A percentile compares a stretch with the other conserved stretches of the same genome.
phyloP scores from a whole-genome alignment of 2,113 vertebrate genomes.

The Zosterops borbonicus region DNA sequence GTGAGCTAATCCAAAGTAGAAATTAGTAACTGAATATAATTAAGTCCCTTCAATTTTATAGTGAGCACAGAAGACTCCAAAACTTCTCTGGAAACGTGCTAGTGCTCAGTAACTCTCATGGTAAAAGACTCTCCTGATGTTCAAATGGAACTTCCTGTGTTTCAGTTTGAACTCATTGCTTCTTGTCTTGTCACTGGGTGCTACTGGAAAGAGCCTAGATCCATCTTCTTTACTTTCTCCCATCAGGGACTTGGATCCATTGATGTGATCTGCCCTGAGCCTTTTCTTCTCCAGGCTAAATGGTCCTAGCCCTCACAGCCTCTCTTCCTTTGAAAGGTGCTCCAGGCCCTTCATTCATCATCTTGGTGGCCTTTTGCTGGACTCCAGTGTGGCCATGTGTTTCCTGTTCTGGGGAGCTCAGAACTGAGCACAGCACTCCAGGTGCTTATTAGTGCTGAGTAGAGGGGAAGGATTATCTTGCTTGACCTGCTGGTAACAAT shows the following conservation, averaged over 20 bases:
- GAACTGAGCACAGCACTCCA: not conserved
- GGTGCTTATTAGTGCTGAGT: not conserved
- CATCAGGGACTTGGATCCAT: rapidly evolving
- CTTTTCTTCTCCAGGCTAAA: not conserved
- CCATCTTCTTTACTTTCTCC: not conserved
- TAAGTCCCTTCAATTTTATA: not conserved
- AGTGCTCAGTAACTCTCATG: not conserved
- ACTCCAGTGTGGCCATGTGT: not conserved
- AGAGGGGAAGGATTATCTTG: not conserved
- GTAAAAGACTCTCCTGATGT: not conserved
- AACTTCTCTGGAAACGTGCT: not conserved
- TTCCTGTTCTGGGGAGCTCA: not conserved
- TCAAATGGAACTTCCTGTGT: not conserved
- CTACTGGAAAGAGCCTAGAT: not conserved
- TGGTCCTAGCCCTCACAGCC: not conserved
- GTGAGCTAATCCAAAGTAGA: not conserved
- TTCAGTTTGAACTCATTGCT: not conserved
- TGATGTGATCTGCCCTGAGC: not conserved
- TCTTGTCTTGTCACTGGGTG: not conserved
- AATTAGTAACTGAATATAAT: not conserved
- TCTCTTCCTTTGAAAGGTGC: not conserved
- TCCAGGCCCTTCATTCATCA: not conserved
- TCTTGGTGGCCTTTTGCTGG: not conserved
- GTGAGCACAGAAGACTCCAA: not conserved
- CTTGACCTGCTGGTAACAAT: not conserved